phyloP scores from a whole-genome alignment of 2,113 vertebrate genomes.

The Spermophilus dauricus region DNA sequence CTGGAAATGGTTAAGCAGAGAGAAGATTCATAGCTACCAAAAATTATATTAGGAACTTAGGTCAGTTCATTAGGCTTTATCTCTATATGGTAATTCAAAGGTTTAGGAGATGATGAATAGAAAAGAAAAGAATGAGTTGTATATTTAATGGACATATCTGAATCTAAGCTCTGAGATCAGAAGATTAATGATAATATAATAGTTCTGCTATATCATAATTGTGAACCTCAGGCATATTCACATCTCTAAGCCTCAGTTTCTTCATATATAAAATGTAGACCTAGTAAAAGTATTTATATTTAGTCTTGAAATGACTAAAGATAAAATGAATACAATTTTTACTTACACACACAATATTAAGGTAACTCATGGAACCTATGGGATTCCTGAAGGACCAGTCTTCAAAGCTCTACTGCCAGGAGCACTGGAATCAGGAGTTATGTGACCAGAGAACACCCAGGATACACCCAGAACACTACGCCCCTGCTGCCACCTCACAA shows the following conservation, averaged over 20 bases:
- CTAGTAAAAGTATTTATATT: neutral
- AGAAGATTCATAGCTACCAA: neutral
- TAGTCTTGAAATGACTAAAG: neutral
- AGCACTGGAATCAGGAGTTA: neutral
- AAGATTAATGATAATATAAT: neutral
- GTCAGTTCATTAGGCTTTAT: neutral
- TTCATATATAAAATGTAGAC: neutral
- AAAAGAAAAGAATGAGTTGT: neutral
- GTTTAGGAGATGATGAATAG: neutral
- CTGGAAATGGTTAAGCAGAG: neutral
- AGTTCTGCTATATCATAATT: neutral
- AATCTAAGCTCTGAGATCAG: neutral
- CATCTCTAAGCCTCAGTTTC: neutral
- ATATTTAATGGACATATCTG: neutral
- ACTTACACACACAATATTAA: neutral
- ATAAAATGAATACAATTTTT: neutral
- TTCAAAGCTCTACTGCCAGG: neutral
- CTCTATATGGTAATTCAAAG: neutral
- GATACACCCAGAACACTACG: neutral
- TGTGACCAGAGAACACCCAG: neutral
- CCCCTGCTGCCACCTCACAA: neutral
- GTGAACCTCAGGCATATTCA: neutral
- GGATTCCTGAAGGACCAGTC: neutral
- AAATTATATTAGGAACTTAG: neutral
- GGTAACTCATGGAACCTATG: neutral